Evolutionary conservation across 2,113 vertebrate genomes (phyloP).

Genomic region (Megaceryle maxima): DNA sequence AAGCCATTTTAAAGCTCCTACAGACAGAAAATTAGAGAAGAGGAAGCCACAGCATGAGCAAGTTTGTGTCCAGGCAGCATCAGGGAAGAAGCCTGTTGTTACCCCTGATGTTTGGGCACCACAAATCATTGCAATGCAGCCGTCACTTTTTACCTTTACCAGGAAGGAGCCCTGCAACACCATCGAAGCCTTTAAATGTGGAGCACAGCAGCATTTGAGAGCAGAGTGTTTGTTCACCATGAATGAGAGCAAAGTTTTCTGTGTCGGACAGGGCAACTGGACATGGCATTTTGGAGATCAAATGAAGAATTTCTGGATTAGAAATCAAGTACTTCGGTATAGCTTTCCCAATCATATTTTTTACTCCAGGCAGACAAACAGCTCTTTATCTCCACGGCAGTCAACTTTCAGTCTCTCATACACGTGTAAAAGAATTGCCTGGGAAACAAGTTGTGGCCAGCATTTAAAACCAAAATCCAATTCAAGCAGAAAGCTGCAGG

Average conservation of each 20-base stretch:
- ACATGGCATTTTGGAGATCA: background rate
- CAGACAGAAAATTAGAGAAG: background rate
- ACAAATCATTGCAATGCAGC: background rate
- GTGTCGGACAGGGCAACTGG: background rate
- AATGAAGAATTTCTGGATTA: background rate
- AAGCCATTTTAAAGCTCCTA: background rate
- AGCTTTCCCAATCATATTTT: background rate
- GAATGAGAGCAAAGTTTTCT: background rate
- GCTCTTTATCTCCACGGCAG: background rate
- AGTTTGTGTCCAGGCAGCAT: background rate
- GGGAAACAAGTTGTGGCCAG: conserved; percentile 20
- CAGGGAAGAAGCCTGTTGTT: background rate
- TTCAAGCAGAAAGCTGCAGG: conserved; percentile 57
- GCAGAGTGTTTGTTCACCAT: background rate
- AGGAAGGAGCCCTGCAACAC: background rate
- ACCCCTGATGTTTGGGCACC: background rate
- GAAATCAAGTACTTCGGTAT: background rate
- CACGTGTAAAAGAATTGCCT: background rate
- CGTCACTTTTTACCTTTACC: background rate
- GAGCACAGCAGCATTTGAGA: background rate
- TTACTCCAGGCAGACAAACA: background rate
- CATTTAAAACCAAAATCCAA: conserved; percentile 57
- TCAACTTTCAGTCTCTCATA: background rate
- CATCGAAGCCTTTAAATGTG: background rate
- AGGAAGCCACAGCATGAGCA: accelerated